Evolutionary conservation across 2,797 vertebrate species (phyloP).

Genomic region (Xenops minutus): DNA sequence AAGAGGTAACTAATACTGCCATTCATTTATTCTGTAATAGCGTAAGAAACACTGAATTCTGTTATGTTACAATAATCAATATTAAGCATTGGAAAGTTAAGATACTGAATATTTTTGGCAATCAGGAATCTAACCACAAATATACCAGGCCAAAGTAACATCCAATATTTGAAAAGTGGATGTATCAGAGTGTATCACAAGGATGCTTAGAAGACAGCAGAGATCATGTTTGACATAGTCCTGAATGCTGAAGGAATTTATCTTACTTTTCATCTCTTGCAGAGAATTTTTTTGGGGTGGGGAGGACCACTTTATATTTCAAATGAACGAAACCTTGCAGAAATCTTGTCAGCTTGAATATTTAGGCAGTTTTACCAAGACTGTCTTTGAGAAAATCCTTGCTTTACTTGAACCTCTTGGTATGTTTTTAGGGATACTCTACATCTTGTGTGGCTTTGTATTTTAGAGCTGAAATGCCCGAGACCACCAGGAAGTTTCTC

Average conservation of each 20-base stretch:
- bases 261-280: not conserved
- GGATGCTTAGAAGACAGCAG: not conserved
- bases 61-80: not conserved
- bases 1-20: conserved; percentile 81
- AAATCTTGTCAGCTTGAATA: not conserved
- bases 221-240: not conserved
- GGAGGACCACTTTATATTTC: not conserved
- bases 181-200: not conserved
- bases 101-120: not conserved
- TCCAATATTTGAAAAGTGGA: not conserved
- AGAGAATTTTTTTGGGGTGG: not conserved
- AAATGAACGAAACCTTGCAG: not conserved
- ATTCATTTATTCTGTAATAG: not conserved
- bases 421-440: not conserved
- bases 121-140: not conserved
- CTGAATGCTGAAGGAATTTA: not conserved
- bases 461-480: conserved; percentile 58
- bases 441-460: not conserved
- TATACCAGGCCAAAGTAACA: not conserved
- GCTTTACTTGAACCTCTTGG: not conserved
- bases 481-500: conserved; percentile 49
- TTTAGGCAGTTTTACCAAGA: not conserved
- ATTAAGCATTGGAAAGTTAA: not conserved
- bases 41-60: not conserved
- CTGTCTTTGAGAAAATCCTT: not conserved